phyloP scores from a whole-genome alignment of 92 coral and sea anemone species.

The Metridium senile region DNA sequence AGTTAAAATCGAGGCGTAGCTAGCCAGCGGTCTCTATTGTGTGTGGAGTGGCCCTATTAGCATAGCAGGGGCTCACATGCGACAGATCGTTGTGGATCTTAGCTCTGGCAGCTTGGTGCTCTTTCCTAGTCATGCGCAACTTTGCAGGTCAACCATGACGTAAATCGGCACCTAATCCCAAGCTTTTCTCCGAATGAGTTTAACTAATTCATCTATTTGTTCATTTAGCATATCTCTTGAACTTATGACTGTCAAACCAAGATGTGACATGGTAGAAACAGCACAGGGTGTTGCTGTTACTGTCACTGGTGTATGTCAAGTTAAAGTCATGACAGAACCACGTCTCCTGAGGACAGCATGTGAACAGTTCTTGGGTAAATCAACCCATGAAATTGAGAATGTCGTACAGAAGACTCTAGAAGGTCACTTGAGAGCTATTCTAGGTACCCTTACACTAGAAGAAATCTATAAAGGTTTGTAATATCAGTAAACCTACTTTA shows the following conservation, averaged over 20 bases:
- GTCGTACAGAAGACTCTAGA: slow-evolving; percentile 91
- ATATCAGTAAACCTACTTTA: neutral
- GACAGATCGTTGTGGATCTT: too few species aligned
- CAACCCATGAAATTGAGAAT: slow-evolving; percentile 74
- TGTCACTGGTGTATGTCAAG: slow-evolving; percentile 97
- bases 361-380: slow-evolving; percentile 94
- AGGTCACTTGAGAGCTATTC: slow-evolving; percentile 96
- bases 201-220: too few species aligned
- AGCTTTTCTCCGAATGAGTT: too few species aligned
- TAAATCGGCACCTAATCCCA: too few species aligned
- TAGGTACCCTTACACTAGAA: slow-evolving; percentile 94
- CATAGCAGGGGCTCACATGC: too few species aligned
- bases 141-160: too few species aligned
- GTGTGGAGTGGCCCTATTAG: too few species aligned
- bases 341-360: slow-evolving; percentile 87
- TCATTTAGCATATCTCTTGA: slow-evolving; percentile 82
- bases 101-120: too few species aligned
- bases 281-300: slow-evolving; percentile 99
- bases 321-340: slow-evolving; percentile 93
- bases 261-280: slow-evolving; percentile 91
- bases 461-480: slow-evolving; percentile 92
- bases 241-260: slow-evolving; percentile 94
- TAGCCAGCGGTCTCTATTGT: too few species aligned
- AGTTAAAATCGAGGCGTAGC: too few species aligned
- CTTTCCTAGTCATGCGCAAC: too few species aligned